Percentiles rank a stretch among this genome's conserved stretches.
phyloP scores from a whole-genome alignment of 2,113 vertebrate species.

The Nycticorax nycticorax region DNA sequence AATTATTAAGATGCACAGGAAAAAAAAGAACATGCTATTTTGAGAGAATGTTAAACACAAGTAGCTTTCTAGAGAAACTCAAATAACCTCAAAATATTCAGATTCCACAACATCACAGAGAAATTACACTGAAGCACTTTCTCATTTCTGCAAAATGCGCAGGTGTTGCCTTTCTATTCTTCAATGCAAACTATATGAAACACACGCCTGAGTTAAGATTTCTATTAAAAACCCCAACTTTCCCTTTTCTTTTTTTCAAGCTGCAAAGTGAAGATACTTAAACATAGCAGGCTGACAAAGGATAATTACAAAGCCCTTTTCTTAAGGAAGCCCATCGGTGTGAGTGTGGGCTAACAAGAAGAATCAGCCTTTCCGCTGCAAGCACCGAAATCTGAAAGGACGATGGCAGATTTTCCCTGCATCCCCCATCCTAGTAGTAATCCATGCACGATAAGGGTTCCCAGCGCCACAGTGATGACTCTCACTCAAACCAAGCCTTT shows the following conservation, averaged over 20 bases:
- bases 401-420: rapidly evolving
- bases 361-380: background rate
- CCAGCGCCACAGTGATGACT: background rate
- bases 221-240: background rate
- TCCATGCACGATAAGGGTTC: rapidly evolving
- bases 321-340: background rate
- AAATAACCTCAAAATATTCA: background rate
- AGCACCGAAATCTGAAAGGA: background rate
- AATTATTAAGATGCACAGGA: rapidly evolving
- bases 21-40: background rate
- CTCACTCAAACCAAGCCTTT: background rate
- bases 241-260: background rate
- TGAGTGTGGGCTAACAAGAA: background rate
- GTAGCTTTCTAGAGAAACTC: background rate
- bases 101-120: background rate
- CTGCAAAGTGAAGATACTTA: background rate
- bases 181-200: background rate
- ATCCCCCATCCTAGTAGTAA: background rate
- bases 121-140: background rate
- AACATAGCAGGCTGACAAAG: background rate
- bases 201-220: background rate
- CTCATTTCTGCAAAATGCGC: background rate
- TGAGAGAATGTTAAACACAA: background rate
- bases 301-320: background rate
- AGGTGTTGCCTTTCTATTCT: background rate